Conservation (phyloP, 2,113 vertebrate genomes). For the Chascanopsetta lugubris region DNA sequence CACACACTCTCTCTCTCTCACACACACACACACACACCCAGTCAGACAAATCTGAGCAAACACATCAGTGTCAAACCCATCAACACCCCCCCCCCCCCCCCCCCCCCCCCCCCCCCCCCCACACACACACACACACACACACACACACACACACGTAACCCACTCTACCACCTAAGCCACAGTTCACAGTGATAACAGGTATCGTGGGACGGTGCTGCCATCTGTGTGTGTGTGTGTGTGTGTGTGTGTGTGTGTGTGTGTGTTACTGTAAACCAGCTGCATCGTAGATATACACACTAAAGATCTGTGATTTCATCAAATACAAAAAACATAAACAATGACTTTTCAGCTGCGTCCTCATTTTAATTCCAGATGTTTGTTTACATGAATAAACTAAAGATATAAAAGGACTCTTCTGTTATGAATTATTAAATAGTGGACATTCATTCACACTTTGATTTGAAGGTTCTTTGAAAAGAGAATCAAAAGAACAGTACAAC, state of each 20-base stretch:
- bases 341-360: no score
- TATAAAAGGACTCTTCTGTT: no score
- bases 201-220: background rate
- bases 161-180: background rate
- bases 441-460: no score
- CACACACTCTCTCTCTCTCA: constrained; percentile 11
- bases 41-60: constrained; percentile 11
- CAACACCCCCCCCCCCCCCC: background rate
- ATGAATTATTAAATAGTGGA: no score
- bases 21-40: constrained; percentile 30
- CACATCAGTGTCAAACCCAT: no score
- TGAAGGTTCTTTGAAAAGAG: no score
- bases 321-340: no score
- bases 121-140: background rate
- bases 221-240: background rate
- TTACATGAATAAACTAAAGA: no score
- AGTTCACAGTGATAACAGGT: background rate
- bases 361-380: no score
- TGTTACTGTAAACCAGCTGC: background rate
- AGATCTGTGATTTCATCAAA: no score
- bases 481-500: no score
- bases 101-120: background rate
- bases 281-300: no score
- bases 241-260: background rate
- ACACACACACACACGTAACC: background rate